Evolutionary conservation across 2,113 vertebrate genomes (phyloP), one percentile per base, ranked within the genome.

Genomic region (Gnathochromis pfefferi): DNA sequence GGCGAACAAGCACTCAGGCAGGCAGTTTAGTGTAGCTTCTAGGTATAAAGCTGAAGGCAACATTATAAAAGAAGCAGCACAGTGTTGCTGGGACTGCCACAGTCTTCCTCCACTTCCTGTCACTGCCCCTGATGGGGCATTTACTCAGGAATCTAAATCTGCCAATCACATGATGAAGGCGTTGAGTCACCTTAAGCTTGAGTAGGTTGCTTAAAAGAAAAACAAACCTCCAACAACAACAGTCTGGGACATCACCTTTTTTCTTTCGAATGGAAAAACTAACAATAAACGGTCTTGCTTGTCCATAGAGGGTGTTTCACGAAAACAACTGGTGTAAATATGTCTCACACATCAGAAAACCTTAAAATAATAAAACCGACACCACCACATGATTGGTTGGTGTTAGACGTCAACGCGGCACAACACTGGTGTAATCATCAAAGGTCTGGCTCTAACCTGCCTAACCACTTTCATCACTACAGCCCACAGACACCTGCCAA

Each of bases 51-150:
- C 31, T 26, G 12, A n/a, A 14, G 45, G 3, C 33, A 7, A 21
- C 68, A 49, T 31, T 49, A 49, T 78, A 78, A 49, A 49, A 49
- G 70, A 49, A 47, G 9, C 42, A 80, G 49, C 7, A 53, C 28
- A 81, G 54, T 73, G 12, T 85, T 28, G 82, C n/a, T 84, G 45
- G 75, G 26, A 65, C 42, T 81, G 51, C 57, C 60, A 12, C 85
- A 49, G 23, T 78, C 49, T 90, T 88, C 89, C 91, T 90, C 79
- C 84, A 81, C 85, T 89, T 91, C 83, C 87, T 90, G 85, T 28
- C 47, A 9, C 51, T 84, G 85, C 73, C 75, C 85, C 81, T 79
- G 31, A 84, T 47, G 45, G 53, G 79, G 60, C 26, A 11, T 73
- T 88, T 49, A 38, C 45, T 57, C 19, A 51, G 87, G 87, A 84